phyloP scores from a whole-genome alignment of 2,797 vertebrate genomes.

The Paramormyrops hopkinsi region DNA sequence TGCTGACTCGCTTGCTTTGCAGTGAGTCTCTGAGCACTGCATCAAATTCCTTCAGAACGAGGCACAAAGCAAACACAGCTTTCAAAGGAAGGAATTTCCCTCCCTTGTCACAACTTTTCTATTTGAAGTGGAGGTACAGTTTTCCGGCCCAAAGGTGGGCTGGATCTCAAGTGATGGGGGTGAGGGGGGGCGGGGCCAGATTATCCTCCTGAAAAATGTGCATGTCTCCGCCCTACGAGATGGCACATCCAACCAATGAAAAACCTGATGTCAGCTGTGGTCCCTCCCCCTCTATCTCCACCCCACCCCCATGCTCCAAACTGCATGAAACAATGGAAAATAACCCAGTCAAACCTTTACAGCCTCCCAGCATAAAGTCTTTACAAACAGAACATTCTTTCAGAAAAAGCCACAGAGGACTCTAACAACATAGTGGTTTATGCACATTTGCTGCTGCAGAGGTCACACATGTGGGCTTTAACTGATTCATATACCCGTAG shows the following conservation, averaged over 20 bases:
- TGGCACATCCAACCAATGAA: slow-evolving; percentile 40
- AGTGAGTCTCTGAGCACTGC: neutral
- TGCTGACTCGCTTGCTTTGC: neutral
- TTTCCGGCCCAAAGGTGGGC: neutral
- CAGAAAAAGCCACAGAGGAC: slow-evolving; percentile 5
- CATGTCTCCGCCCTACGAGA: neutral
- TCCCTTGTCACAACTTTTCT: slow-evolving; percentile 45
- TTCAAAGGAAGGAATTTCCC: slow-evolving; percentile 38
- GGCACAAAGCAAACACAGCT: slow-evolving; percentile 22
- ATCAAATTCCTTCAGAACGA: neutral
- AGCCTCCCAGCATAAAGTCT: slow-evolving; percentile 42
- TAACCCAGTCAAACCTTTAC: slow-evolving; percentile 53
- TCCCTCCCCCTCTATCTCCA: slow-evolving; percentile 18
- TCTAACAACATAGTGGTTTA: neutral
- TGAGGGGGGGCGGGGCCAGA: neutral
- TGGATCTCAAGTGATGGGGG: neutral
- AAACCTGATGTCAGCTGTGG: slow-evolving; percentile 49
- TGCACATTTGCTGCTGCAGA: neutral
- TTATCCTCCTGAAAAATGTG: neutral
- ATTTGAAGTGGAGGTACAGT: slow-evolving; percentile 35
- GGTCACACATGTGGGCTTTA: neutral
- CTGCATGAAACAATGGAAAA: slow-evolving; percentile 61
- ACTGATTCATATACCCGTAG: neutral
- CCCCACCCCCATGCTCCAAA: slow-evolving; percentile 37
- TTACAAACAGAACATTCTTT: slow-evolving; percentile 45